phyloP scores from a whole-genome alignment of 2,888 invertebrate genomes.

The Drosophila ezoana region DNA sequence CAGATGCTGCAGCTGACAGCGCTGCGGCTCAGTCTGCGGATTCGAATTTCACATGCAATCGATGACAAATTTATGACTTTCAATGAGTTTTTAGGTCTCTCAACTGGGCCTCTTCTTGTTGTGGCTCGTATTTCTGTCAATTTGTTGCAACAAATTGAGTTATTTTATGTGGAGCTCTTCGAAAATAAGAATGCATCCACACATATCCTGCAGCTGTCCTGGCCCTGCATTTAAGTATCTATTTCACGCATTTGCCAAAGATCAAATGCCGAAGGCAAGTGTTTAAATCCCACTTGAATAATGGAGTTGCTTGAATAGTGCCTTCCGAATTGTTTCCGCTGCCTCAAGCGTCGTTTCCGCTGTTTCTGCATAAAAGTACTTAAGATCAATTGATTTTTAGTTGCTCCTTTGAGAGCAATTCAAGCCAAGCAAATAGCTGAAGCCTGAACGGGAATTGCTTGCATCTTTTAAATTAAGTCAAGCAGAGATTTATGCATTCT shows the following conservation, averaged over 20 bases:
- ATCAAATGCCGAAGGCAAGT: constrained; percentile 60
- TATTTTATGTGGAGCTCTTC: constrained; percentile 48
- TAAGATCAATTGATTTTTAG: constrained; percentile 8
- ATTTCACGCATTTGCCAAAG: constrained; percentile 75
- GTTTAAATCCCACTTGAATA: constrained; percentile 60
- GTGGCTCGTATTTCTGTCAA: constrained; percentile 77
- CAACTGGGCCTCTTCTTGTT: constrained; percentile 15
- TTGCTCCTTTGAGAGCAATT: constrained; percentile 34
- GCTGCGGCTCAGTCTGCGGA: constrained; percentile 2
- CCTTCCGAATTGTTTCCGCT: constrained; percentile 45
- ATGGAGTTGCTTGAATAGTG: constrained; percentile 18
- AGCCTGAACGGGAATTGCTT: background rate
- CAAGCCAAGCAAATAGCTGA: constrained; percentile 2
- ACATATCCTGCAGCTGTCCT: constrained; percentile 54
- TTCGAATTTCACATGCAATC: constrained; percentile 80
- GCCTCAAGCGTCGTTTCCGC: constrained; percentile 36
- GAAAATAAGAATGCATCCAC: constrained; percentile 11
- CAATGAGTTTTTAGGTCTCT: constrained; percentile 48
- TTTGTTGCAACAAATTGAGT: constrained; percentile 73
- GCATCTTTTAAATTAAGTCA: constrained; percentile 2
- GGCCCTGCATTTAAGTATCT: constrained; percentile 60
- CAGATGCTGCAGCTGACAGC: constrained; percentile 43
- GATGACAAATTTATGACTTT: constrained; percentile 79
- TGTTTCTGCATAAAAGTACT: constrained; percentile 9
- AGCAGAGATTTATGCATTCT: background rate